Evolutionary conservation across 53 echinoderm and acorn worm species (phyloP), one percentile per base, ranked within the genome.

Genomic region (Actinopyga echinites): DNA sequence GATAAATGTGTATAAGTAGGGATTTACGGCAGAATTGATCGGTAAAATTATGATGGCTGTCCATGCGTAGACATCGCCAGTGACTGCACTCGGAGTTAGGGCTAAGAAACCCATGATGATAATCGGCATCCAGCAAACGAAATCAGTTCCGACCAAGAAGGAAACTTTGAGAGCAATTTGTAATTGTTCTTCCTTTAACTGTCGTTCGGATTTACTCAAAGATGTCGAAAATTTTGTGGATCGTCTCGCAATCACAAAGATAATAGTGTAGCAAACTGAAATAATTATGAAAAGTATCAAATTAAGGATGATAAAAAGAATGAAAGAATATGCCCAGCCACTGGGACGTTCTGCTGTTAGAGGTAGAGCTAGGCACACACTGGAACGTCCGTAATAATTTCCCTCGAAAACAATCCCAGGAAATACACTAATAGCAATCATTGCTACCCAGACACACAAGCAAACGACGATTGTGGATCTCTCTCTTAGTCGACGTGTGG

Each of bases 361-460:
- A 11, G 93, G 97, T 0, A 96, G 86, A 12, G 97, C 91, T 12
- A 96, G 89, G 56, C 97, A 96, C 19, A 96, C 97, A 52, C 93
- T 90, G 40, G 97, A 94, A 0, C 97, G 92, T 1, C 93, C 97
- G 57, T 96, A 96, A 83, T 87, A 96, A 11, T 75, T 79, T 10
- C 77, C 84, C 0, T 88, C 90, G 32, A 96, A 96, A 10, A 92
- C 85, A 15, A 96, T 53, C 0, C 84, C 80, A 8, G 97, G 97
- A 9, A 94, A 55, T 15, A 60, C 83, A 30, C 94, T 86, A n/a
- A 93, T 68, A 12, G 92, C 22, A 7, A 92, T 35, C 31, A 85
- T 79, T 4, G 82, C 40, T 10, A 69, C 1, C 97, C 97, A 96
- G 34, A 87, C 65, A 6, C 53, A n/a, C 10, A 52, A 49, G 5